Evolutionary conservation across 2,888 invertebrate species (phyloP), one percentile per base, ranked within the genome.

Genomic region (Drosophila monieri): DNA sequence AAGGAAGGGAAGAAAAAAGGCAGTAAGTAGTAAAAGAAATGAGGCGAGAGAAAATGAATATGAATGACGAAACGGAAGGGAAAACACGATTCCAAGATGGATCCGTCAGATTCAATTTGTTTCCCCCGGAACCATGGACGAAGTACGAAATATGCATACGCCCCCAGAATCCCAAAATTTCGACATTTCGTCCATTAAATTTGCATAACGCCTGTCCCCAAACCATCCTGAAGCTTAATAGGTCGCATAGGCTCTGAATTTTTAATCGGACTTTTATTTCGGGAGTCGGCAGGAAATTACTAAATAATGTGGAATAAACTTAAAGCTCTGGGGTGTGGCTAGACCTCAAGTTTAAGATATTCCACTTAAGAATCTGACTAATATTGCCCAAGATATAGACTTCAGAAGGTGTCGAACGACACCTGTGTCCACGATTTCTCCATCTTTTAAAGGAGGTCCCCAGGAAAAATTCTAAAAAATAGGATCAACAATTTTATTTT

Each of bases 21-120:
- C 47, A 60, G 47, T 39, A 18, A 44, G 59, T 35, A 35, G n/a
- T 35, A 10, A 46, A 46, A 27, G 60, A 60, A 61, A 61, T 61
- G 60, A 39, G 60, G 60, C 60, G 60, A 59, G 39, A 59, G 49
- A 32, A 49, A 49, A 47, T 47, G 30, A 47, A 30, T 18, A 43
- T 32, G 54, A 46, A 55, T 46, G 32, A 46, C 30, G 25, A 54
- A 14, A 32, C 47, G 32, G 44, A 2, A n/a, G 27, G 54, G 54
- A 23, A 9, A 47, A 48, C 47, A 23, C 47, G 27, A 23, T 30
- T 47, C 27, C 37, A 8, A 15, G n/a, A 59, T 47, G 46, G 10
- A 15, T 47, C 30, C 47, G 44, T 54, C 44, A 44, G 54, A 54
- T 54, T 14, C 44, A 54, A 44, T 54, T 44, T 44, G 54, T 21